Evolutionary conservation across 2,113 vertebrate species (phyloP).

Genomic region (Python bivittatus): DNA sequence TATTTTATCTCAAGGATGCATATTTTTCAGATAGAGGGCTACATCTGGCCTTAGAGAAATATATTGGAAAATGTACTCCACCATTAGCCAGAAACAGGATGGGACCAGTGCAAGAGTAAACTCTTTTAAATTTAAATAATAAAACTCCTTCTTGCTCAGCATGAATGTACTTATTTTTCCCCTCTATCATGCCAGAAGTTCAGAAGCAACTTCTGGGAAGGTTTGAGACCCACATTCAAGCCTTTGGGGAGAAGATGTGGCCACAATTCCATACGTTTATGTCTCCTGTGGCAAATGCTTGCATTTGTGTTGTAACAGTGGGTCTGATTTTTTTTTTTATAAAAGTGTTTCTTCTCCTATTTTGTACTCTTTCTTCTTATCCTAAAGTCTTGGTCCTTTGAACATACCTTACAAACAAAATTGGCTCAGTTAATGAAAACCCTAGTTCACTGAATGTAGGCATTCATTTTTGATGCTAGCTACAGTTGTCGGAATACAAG

Average conservation of each 20-base stretch:
- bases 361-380: not conserved
- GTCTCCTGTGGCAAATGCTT: not conserved
- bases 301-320: not conserved
- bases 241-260: not conserved
- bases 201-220: not conserved
- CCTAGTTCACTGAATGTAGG: not conserved
- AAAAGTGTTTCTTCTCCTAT: not conserved
- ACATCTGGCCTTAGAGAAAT: not conserved
- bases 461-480: not conserved
- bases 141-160: not conserved
- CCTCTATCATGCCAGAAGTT: not conserved
- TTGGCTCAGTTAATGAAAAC: not conserved
- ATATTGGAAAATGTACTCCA: not conserved
- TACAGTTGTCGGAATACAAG: not conserved
- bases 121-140: not conserved
- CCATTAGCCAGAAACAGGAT: not conserved
- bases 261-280: not conserved
- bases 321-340: not conserved
- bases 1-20: not conserved
- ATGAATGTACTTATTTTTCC: not conserved
- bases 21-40: not conserved
- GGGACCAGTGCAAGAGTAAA: not conserved
- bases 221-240: not conserved
- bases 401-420: not conserved
- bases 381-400: not conserved